Base-by-base conservation (phyloP, 1,140 invertebrate genomes). In the Leguminivora glycinivorella region DNA sequence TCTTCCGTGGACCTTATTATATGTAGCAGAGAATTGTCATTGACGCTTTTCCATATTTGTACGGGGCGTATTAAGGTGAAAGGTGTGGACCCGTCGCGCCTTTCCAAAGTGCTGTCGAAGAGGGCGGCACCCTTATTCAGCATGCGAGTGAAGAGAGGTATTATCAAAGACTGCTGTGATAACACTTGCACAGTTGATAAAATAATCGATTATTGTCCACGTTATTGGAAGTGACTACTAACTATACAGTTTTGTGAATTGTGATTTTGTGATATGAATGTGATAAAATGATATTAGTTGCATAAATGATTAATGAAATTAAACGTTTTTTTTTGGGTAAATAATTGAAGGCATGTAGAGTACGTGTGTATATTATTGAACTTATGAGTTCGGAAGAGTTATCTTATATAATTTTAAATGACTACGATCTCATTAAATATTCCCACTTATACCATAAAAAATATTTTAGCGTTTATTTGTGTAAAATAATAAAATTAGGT, bases 121-220 rank as follows among this genome's bases (percentile, higher is more conserved):
- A 74, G 85, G 63, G 79, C 83, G 0, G 73, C 81, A 5, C 76
- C 80, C 66, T 83, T 72, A 14, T 67, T 74, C 0, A 79, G 58
- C 60, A 77, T 79, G 60, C 78, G 83, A 67, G 52, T 74, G 26
- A 85, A 75, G 69, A 78, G 84, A 12, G 78, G 82, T 43, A 73
- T 89, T 0, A 81, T 74, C 0, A 79, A 88, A 17, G 81, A 88
- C 47, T 90, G 88, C 66, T 90, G 88, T 60, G 38, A 80, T 0
- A 73, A 75, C 12, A 71, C 85, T 1, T 90, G 88, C 29, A 83
- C 84, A 0, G 77, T 89, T n/a, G 74, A 81, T 5, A 79, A 89
- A 66, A 72, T 90, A 5, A 73, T 90, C 6, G 68, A 87, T 34
- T 89, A 90, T 58, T 90, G 88, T 67, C 85, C 88, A 34, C 84